Percentiles rank a stretch among this genome's conserved stretches.
Conservation (phyloP, 2,797 vertebrate genomes). For the Meriones psammophilus region DNA sequence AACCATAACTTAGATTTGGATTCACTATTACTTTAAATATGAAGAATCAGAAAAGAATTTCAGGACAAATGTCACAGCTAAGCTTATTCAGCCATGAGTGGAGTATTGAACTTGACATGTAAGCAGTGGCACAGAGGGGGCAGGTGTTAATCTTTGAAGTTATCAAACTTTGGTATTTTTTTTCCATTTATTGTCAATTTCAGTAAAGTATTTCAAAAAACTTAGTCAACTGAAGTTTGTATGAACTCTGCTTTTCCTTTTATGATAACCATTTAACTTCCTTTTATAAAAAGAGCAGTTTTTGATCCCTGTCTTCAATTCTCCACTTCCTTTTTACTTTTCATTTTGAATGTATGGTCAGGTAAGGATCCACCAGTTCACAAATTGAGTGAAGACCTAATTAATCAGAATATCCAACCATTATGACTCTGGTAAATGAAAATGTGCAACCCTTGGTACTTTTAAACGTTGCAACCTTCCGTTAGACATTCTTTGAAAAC, state of each 20-base stretch:
- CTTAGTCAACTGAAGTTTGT: conserved; percentile 54
- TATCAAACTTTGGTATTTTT: conserved; percentile 22
- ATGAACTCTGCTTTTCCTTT: conserved; percentile 42
- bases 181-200: background rate
- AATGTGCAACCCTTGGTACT: background rate
- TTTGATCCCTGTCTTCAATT: conserved; percentile 20
- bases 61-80: conserved; percentile 54
- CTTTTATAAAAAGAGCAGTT: background rate
- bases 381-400: background rate
- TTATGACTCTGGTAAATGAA: background rate
- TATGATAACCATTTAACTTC: conserved; percentile 26
- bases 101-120: conserved; percentile 5
- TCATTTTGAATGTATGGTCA: background rate
- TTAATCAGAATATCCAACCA: background rate
- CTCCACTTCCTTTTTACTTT: conserved; percentile 2
- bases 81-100: conserved; percentile 12
- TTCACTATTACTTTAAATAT: background rate
- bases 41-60: conserved; percentile 47
- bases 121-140: background rate
- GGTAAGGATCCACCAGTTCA: background rate
- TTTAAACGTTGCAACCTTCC: background rate
- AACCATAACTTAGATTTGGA: conserved; percentile 58
- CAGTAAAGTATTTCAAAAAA: conserved; percentile 15
- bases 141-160: conserved; percentile 39
- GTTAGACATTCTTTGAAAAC: background rate